Base-by-base conservation (phyloP, 2,888 invertebrate genomes). In the Catocala nupta region DNA sequence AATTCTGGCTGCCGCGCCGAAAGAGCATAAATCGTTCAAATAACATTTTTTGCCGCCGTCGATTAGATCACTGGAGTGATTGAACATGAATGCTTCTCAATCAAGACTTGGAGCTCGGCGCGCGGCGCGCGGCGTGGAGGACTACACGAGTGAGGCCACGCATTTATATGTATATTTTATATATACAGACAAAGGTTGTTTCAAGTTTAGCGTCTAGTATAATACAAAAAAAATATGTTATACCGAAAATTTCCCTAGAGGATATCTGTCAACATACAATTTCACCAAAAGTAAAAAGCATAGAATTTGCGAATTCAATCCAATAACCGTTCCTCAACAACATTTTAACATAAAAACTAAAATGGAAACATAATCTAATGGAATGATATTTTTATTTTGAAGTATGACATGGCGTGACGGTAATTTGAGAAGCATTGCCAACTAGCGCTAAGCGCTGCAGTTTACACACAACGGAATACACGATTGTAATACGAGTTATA, bases 61-160 rank as follows among this genome's bases (percentile, higher is more conserved):
- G 59, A 70, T 68, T 68, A 63, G 51, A 65, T 65, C 56, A 60
- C 43, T 64, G 57, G 61, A 70, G 64, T 54, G 64, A 63, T 55
- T 67, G 59, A 67, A 61, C 72, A 61, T 60, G 57, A 75, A 73
- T 70, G 59, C 52, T 59, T 64, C 55, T 72, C 58, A 64, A 73
- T 75, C 48, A 52, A 68, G 44, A 63, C 55, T 65, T 53, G 44
- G 50, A 55, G 53, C 59, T 39, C 8, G 4, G 8, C 36, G 36
- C 6, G 36, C 53, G 52, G 52, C 53, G 49, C 48, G 49, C 5
- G 11, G 11, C 7, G 34, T 34, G 11, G n/a, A 5, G 25, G 25
- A 33, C 5, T 2, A 25, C 11, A 1, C 34, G 34, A 12, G 36
- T 25, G 25, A 25, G 4, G 25, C 25, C 36, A 39, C 36, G 36